Percentiles rank a stretch among this genome's conserved stretches.
These are phyloP conservation scores for Agonopterix alstromeriana DNA, from an alignment of 2,888 invertebrate genomes.

Conservation along the genomic window DNA sequence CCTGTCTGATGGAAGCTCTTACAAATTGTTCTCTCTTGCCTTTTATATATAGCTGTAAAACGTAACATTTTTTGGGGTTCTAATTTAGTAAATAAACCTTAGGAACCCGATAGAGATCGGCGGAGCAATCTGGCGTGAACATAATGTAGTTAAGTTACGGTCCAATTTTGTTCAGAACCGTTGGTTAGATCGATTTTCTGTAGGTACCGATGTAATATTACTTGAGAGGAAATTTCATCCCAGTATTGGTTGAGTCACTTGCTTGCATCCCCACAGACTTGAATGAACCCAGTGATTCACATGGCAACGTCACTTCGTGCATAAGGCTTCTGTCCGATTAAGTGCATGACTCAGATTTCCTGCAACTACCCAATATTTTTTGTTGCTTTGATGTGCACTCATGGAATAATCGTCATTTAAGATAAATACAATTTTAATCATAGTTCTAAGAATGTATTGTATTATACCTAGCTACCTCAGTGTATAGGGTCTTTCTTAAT, in stretches of 20 bases:
- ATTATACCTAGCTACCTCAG: too few relatives aligned
- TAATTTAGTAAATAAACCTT: constrained; percentile 23
- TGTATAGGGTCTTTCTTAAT: too few relatives aligned
- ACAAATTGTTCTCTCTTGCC: not conserved
- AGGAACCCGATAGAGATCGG: constrained; percentile 18
- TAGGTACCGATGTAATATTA: too few relatives aligned
- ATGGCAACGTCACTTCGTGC: not conserved
- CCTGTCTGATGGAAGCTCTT: not conserved
- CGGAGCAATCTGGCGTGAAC: constrained; percentile 21
- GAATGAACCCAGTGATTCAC: constrained; percentile 1
- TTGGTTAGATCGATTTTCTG: not conserved
- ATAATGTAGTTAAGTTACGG: constrained; percentile 3
- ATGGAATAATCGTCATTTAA: not conserved
- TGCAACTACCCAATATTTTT: constrained; percentile 24
- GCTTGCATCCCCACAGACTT: not conserved
- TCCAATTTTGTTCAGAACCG: not conserved
- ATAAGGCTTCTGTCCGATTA: constrained; percentile 5
- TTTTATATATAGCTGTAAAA: constrained; percentile 3
- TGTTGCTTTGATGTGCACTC: not conserved
- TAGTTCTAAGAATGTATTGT: too few relatives aligned
- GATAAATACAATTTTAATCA: not conserved
- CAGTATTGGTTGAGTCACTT: not conserved
- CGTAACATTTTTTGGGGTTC: constrained; percentile 30
- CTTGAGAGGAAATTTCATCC: too few relatives aligned
- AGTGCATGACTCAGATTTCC: constrained; percentile 32